Evolutionary conservation across 2,113 vertebrate species (phyloP).

Genomic region (Lepisosteus osseus): DNA sequence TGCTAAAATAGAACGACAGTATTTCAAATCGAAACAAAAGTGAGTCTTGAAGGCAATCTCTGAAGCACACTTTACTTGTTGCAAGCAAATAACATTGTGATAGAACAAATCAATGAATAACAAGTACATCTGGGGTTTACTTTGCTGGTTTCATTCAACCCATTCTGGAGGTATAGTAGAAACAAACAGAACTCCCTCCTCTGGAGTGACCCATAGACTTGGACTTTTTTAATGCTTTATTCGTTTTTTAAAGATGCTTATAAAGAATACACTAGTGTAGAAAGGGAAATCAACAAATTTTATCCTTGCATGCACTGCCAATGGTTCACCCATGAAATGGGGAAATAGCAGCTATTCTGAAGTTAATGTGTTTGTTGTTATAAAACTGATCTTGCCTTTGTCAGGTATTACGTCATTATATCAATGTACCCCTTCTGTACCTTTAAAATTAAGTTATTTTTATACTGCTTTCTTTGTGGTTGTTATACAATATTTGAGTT

Average conservation of each 20-base stretch:
- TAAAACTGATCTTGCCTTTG: too few relatives aligned
- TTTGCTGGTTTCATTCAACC: background rate
- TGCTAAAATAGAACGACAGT: background rate
- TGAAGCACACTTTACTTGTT: slow-evolving; percentile 31
- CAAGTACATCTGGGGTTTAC: slow-evolving; percentile 26
- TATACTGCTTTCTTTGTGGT: too few relatives aligned
- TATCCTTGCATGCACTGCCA: background rate
- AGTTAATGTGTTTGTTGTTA: too few relatives aligned
- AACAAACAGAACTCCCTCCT: slow-evolving; percentile 26
- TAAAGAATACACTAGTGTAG: background rate
- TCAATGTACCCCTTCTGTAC: too few relatives aligned
- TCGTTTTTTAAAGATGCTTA: background rate
- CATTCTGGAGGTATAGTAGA: slow-evolving; percentile 2
- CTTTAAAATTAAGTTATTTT: too few relatives aligned
- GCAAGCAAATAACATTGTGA: slow-evolving; percentile 30
- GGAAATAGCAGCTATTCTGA: too few relatives aligned
- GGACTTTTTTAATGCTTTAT: background rate
- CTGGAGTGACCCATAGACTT: background rate
- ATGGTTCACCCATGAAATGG: too few relatives aligned
- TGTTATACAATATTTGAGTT: too few relatives aligned
- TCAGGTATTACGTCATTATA: too few relatives aligned
- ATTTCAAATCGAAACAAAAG: slow-evolving; percentile 7
- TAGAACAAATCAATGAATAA: slow-evolving; percentile 43
- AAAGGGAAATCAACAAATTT: background rate
- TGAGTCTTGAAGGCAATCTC: slow-evolving; percentile 32